Evolutionary conservation across 30 jellyfish, hydroid and myxozoan genomes (phyloP), one percentile per base, ranked within the genome.

Genomic region (Pelagia noctiluca): DNA sequence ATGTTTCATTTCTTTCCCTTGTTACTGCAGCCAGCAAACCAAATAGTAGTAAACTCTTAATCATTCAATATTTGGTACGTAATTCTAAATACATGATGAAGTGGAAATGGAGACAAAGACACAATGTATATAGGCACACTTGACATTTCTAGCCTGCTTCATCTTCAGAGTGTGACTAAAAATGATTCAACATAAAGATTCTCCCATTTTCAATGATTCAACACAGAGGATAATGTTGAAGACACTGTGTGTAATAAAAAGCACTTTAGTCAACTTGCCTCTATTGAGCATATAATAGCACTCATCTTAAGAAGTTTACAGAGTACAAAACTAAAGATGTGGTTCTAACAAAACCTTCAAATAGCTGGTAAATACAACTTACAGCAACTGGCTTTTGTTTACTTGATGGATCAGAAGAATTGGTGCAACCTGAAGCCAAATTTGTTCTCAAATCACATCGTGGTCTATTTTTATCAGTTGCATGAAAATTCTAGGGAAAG

Each of bases 361-460:
- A 26, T 21, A 21, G 34, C 10, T 8, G 5, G 23, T 4, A 57
- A 26, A 8, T 26, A 57, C 34, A 8, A 21, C 50, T 63, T 63
- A 52, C 68, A 3, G 68, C 68, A 52, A 52, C 68, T 2, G 68
- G 68, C 26, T 3, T 25, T 19, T 52, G 68, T 19, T 10, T 52
- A 19, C 68, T 52, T 3, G 68, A 52, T 52, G 68, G 68, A 52
- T 52, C 68, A 52, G 68, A 52, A 2, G 68, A 52, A 52, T 74
- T 74, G 30, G 79, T 24, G 76, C 87, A 80, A 28, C 28, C 49
- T 0, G 75, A 31, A 24, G 19, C 82, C 79, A 71, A 68, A 24
- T 36, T 65, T 7, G 88, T 16, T 31, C 76, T 49, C 52, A 35
- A 35, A 42, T 84, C 95, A 52, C 95, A 84, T 49, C 95, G 37